These are phyloP conservation scores for Drosophila mayri DNA, from an alignment of 1,140 invertebrate genomes.

Conservation along the genomic window DNA sequence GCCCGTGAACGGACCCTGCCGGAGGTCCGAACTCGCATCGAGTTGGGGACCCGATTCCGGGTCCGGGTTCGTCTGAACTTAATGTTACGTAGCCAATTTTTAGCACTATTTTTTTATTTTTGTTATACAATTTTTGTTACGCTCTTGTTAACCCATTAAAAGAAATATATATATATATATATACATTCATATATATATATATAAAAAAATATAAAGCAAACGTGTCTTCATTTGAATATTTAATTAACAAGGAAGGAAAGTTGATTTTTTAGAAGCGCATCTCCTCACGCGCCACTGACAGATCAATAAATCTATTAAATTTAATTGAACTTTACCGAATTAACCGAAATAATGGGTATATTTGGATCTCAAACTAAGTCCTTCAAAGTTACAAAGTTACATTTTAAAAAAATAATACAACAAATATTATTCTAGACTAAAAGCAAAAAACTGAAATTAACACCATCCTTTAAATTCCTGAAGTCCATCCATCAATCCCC, in stretches of 20 bases:
- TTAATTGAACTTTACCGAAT: not conserved
- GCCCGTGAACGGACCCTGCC: conserved; percentile 58
- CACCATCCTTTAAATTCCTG: not conserved
- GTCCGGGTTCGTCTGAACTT: conserved; percentile 33
- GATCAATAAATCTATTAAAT: not conserved
- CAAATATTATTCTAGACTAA: not conserved
- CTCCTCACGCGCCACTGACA: conserved; percentile 4
- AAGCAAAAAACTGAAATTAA: not conserved
- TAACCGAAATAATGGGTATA: not conserved
- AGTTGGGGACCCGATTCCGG: conserved; percentile 26
- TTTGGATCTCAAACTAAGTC: not conserved
- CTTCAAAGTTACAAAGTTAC: not conserved
- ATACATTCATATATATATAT: not conserved
- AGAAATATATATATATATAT: conserved; percentile 21
- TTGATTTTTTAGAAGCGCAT: conserved; percentile 1
- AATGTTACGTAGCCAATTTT: conserved; percentile 68
- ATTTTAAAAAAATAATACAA: too few species aligned
- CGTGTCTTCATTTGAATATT: conserved; percentile 13
- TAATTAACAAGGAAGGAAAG: conserved; percentile 5
- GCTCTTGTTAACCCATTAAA: conserved; percentile 36
- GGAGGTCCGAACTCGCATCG: conserved; percentile 64
- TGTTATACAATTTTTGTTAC: conserved; percentile 30
- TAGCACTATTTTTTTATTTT: conserved; percentile 53
- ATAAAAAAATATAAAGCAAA: conserved; percentile 1
- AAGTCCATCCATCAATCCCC: not conserved